phyloP scores from a whole-genome alignment of 2,797 vertebrate species.

The Coilia nasus region DNA sequence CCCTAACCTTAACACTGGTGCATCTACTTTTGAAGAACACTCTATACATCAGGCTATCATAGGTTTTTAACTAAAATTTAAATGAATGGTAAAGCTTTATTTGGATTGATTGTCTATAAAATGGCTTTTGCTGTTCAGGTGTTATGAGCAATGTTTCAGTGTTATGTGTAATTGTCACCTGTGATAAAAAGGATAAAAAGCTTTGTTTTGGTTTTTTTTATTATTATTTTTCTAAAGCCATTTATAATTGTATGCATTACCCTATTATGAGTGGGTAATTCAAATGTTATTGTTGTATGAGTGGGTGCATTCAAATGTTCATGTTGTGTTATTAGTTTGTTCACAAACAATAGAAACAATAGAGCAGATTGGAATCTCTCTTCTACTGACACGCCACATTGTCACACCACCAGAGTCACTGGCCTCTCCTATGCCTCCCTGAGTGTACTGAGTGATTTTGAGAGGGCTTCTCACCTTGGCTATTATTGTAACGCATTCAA shows the following conservation, averaged over 20 bases:
- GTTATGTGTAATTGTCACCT: background rate
- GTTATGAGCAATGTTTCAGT: background rate
- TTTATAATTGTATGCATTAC: background rate
- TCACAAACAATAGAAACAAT: background rate
- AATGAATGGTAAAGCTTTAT: background rate
- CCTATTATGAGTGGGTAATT: background rate
- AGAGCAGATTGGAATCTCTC: background rate
- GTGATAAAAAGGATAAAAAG: background rate
- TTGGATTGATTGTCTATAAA: background rate
- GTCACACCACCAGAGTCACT: background rate
- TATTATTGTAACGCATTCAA: background rate
- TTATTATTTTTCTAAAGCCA: no score
- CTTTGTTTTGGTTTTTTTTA: background rate
- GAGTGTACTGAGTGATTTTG: background rate
- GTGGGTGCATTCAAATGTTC: background rate
- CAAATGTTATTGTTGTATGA: background rate
- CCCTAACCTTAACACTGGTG: no score
- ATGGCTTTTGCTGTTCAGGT: background rate
- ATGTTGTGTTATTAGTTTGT: background rate
- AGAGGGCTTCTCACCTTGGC: background rate
- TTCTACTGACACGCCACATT: background rate
- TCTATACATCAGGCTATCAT: background rate
- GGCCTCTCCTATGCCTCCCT: background rate
- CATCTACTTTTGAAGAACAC: no score
- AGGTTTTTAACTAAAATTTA: background rate